A percentile compares a stretch with the other conserved stretches of the same genome.
Conservation (phyloP, 2,113 vertebrate species). For the Ovibos moschatus region DNA sequence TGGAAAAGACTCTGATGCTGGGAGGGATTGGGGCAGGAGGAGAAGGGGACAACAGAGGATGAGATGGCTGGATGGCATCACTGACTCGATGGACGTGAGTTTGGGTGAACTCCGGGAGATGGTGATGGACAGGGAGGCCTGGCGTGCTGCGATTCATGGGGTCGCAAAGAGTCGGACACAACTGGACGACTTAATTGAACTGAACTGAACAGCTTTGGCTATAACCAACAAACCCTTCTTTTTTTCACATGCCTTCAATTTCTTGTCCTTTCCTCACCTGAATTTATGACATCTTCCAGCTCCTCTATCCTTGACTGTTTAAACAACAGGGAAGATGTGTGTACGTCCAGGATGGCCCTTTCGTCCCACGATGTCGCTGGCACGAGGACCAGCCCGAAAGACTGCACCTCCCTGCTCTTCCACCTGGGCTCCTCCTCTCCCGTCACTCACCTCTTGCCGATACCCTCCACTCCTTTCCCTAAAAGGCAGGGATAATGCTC, state of each 20-base stretch:
- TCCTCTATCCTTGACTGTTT: background rate
- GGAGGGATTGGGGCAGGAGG: too few relatives aligned
- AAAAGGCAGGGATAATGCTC: background rate
- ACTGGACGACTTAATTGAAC: too few relatives aligned
- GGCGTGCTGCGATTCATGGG: too few relatives aligned
- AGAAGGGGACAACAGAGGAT: too few relatives aligned
- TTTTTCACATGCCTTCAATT: background rate
- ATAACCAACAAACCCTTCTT: background rate
- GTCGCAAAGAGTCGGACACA: too few relatives aligned
- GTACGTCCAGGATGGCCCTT: background rate
- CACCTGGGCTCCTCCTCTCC: background rate
- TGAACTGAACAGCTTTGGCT: background rate
- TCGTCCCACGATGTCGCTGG: fast-evolving
- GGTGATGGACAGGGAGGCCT: too few relatives aligned
- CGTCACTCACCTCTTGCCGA: background rate
- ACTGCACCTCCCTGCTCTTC: background rate
- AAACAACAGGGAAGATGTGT: background rate
- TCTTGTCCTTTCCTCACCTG: background rate
- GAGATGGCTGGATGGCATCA: too few relatives aligned
- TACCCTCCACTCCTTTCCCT: background rate
- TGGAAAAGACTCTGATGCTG: too few relatives aligned
- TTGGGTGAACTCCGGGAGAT: too few relatives aligned
- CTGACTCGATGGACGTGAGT: too few relatives aligned
- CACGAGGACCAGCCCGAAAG: background rate
- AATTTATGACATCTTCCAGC: background rate